Base-by-base conservation (phyloP, 2,888 invertebrate genomes). In the Smittia aterrima region DNA sequence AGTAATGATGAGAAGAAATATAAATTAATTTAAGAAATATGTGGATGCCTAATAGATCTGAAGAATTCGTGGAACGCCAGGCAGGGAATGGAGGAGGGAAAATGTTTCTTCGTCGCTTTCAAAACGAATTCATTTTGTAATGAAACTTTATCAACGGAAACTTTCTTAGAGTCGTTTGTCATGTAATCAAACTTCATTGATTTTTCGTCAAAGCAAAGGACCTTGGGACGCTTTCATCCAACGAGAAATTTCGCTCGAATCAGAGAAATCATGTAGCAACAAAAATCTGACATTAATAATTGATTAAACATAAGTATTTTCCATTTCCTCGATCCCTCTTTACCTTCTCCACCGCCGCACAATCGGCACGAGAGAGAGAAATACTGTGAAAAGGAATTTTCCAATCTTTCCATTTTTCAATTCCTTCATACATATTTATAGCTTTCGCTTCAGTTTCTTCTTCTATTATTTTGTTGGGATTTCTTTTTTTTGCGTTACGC, bases 391-490 rank as follows among this genome's bases (percentile, higher is more conserved):
- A 58, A 22, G 64, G n/a, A 64, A 64, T 27, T 64, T 58, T 64
- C 64, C 64, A 64, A 64, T 64, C 64, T 64, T 32, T 66, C 13
- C 72, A 72, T 72, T 72, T 72, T 62, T 72, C 72, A 72, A 72
- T 72, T 72, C 66, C 16, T 54, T 71, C 72, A 72, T 72, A 72
- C 72, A 72, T 72, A 72, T 72, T 72, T 72, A 72, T 62, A 62
- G 25, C 25, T 4, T 18, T 22, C 25, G 24, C 25, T 47, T 13
- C 67, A 22, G 18, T 54, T 67, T 24, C 32, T 22, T 25, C 11
- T 70, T 54, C 53, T 53, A 54, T 40, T 62, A 16, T 62, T 72
- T 58, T 62, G 38, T 54, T 72, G 72, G 18, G 62, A 16, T 24
- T 22, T n/a, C 20, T 72, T 40, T 71, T 66, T 66, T 66, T 9